A percentile compares a stretch with the other conserved stretches of the same genome.
These are phyloP conservation scores for Oryzaephilus surinamensis DNA, from an alignment of 1,140 invertebrate genomes.

Conservation along the genomic window DNA sequence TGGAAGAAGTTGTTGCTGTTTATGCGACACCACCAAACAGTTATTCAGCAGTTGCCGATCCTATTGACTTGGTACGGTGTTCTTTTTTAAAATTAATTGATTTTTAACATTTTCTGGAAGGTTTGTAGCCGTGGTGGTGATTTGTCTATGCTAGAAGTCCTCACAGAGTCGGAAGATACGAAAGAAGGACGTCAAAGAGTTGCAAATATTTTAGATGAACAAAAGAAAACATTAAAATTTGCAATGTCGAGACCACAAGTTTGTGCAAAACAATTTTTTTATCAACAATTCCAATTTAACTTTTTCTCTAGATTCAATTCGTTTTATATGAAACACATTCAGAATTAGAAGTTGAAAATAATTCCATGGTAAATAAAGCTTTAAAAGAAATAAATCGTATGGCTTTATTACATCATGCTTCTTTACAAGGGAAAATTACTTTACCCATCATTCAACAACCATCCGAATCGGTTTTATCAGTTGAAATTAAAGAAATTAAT, in stretches of 20 bases:
- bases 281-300: background rate
- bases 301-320: constrained; percentile 47
- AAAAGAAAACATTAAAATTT: constrained; percentile 51
- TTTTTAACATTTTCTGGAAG: constrained; percentile 4
- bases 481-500: constrained; percentile 14
- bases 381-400: constrained; percentile 50
- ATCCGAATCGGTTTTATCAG: background rate
- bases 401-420: constrained; percentile 48
- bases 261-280: constrained; percentile 3
- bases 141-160: constrained; percentile 51
- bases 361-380: constrained; percentile 47
- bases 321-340: constrained; percentile 62
- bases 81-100: constrained; percentile 1
- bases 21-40: constrained; percentile 65
- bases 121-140: constrained; percentile 54
- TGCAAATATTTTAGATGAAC: constrained; percentile 50
- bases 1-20: constrained; percentile 59
- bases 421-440: constrained; percentile 38
- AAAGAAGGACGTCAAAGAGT: constrained; percentile 45
- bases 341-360: constrained; percentile 53
- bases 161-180: constrained; percentile 53
- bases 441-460: no score
- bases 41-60: constrained; percentile 60
- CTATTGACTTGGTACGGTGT: constrained; percentile 57
- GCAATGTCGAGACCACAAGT: constrained; percentile 59